Evolutionary conservation across 2,888 invertebrate genomes (phyloP), one percentile per base, ranked within the genome.

Genomic region (Tetrapedia diversipes): DNA sequence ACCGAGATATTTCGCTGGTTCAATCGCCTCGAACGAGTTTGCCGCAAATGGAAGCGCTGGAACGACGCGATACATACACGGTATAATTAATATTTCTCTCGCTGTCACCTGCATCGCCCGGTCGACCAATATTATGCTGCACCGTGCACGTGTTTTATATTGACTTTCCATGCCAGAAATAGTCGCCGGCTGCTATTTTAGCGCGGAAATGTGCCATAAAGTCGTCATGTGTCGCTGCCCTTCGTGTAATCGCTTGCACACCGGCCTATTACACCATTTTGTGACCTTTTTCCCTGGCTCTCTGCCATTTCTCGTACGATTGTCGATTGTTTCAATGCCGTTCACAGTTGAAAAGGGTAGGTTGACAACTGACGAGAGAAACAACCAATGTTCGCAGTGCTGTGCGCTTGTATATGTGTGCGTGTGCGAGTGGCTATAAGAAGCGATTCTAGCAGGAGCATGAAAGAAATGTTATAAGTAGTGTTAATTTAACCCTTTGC

Each of bases 91-190:
- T 57, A 49, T 27, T 57, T 59, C 39, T 47, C 37, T 22, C 32
- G 24, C 24, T 70, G 70, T 64, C 64, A 64, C 49, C 54, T 32
- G 64, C 34, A 37, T 41, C 22, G 29, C 0, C n/a, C 19, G 34
- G 43, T 16, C 54, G 16, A 4, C 16, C 19, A 56, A 34, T 63
- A 69, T 63, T 39, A 37, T 22, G 24, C 49, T 41, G 56, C 41
- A 24, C 19, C 54, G 22, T 19, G 37, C 68, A 39, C 37, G 68
- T 41, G 45, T 54, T 71, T 54, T 54, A 45, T 45, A 71, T 75
- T 71, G 47, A 65, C 53, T 49, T 60, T 27, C 47, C 4, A 32
- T n/a, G 57, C 22, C 54, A 60, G 65, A 75, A 75, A 75, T 75
- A 65, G 65, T 49, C 32, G 4, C 19, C 11, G 47, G 32, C 8